Percentiles rank a stretch among this genome's conserved stretches.
Evolutionary conservation across 2,113 vertebrate species (phyloP).

Genomic region (Potamarius usumacintae): DNA sequence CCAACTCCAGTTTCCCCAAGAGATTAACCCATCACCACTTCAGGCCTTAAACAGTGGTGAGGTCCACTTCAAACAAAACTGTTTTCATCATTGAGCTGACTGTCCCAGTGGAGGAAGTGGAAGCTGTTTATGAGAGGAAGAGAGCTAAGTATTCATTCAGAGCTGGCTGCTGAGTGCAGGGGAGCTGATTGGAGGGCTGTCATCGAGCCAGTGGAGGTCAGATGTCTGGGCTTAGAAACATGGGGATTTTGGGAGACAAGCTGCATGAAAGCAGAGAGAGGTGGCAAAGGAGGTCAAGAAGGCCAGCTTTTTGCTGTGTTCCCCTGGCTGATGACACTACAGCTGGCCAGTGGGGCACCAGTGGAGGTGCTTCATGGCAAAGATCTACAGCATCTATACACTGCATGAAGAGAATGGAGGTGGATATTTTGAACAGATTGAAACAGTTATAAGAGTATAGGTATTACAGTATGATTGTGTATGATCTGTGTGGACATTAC

Average conservation of each 20-base stretch:
- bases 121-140: not conserved
- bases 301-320: slow-evolving; percentile 22
- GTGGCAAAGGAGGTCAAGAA: slow-evolving; percentile 12
- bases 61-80: slow-evolving; percentile 3
- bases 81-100: slow-evolving; percentile 22
- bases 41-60: not conserved
- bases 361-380: not conserved
- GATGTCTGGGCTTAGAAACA: slow-evolving; percentile 9
- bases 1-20: not conserved
- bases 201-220: slow-evolving; percentile 23
- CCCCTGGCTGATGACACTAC: not conserved
- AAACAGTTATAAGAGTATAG: not conserved
- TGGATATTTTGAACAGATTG: not conserved
- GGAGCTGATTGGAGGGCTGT: not conserved
- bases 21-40: not conserved
- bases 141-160: not conserved
- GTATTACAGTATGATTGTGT: not conserved
- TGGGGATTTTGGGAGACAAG: not conserved
- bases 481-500: not conserved
- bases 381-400: not conserved
- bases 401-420: not conserved
- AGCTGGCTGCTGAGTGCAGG: slow-evolving; percentile 6
- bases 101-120: not conserved
- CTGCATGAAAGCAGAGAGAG: not conserved
- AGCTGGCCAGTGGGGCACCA: not conserved